Conservation (phyloP, 2,888 invertebrate genomes). For the Pseudolycoriella hygida region DNA sequence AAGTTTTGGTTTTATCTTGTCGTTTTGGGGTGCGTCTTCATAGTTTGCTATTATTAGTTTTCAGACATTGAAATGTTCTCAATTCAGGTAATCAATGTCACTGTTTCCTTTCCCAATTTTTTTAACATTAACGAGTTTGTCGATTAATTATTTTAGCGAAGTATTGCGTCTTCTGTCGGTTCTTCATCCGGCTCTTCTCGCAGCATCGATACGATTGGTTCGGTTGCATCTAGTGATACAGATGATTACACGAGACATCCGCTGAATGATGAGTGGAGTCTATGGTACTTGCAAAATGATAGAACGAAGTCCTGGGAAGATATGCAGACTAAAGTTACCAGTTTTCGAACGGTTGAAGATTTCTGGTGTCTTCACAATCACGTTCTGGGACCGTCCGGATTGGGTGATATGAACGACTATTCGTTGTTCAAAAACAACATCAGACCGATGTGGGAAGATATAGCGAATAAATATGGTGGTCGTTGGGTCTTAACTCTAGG, state of each 20-base stretch:
- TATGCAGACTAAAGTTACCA: slow-evolving; percentile 82
- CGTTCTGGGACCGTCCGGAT: slow-evolving; percentile 65
- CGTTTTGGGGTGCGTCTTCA: no score
- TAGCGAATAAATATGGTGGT: slow-evolving; percentile 64
- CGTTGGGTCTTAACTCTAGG: slow-evolving; percentile 64
- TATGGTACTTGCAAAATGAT: slow-evolving; percentile 96
- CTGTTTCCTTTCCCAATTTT: no score
- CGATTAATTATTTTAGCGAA: no score
- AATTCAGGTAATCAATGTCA: no score
- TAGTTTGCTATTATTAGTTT: no score
- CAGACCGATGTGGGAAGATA: slow-evolving; percentile 87
- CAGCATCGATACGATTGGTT: no score
- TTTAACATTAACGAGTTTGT: no score
- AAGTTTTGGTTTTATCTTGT: no score
- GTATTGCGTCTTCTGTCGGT: no score
- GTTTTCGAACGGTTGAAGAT: slow-evolving; percentile 95
- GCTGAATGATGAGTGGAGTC: slow-evolving; percentile 86
- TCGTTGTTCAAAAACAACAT: slow-evolving; percentile 61
- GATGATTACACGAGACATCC: slow-evolving; percentile 75
- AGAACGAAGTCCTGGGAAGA: slow-evolving; percentile 76
- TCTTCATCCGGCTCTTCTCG: no score
- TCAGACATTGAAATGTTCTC: no score
- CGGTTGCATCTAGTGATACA: slow-evolving; percentile 24
- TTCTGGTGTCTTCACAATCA: slow-evolving; percentile 93
- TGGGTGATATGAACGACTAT: slow-evolving; percentile 67